Evolutionary conservation across 2,888 invertebrate genomes (phyloP).

Genomic region (Caenorhabditis plicata): DNA sequence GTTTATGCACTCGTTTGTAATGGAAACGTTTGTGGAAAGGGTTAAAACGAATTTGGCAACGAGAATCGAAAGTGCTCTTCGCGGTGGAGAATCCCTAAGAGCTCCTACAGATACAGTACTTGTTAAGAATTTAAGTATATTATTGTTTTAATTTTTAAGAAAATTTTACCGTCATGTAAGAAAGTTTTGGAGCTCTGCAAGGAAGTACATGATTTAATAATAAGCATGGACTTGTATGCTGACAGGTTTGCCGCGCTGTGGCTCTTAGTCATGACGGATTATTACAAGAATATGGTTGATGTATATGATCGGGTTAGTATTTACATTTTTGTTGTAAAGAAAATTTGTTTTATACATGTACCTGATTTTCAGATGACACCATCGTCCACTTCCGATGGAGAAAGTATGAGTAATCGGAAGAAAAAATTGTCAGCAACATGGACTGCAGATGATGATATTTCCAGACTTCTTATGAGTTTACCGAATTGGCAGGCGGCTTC

Average conservation of each 20-base stretch:
- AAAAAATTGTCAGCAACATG: conserved; percentile 82
- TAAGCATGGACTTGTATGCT: conserved; percentile 62
- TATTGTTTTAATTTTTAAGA: conserved; percentile 22
- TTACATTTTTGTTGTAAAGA: background rate
- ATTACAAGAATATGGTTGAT: conserved; percentile 48
- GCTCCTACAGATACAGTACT: conserved; percentile 13
- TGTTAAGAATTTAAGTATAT: conserved; percentile 4
- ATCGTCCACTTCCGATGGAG: conserved; percentile 2
- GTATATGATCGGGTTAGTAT: conserved; percentile 51
- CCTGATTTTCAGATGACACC: conserved; percentile 37
- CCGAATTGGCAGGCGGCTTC: conserved; percentile 73
- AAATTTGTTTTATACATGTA: background rate
- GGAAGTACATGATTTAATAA: conserved; percentile 55
- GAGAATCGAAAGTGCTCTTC: conserved; percentile 41
- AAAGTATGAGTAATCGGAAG: conserved; percentile 61
- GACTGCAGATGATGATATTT: conserved; percentile 93
- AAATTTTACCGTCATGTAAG: conserved; percentile 49
- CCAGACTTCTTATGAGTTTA: conserved; percentile 81
- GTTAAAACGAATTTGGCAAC: conserved; percentile 52
- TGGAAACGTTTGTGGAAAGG: conserved; percentile 76
- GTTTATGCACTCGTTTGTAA: conserved; percentile 84
- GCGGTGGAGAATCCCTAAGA: conserved; percentile 35
- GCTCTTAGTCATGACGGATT: conserved; percentile 61
- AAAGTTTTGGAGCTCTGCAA: conserved; percentile 55
- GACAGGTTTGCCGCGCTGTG: conserved; percentile 63